phyloP scores from a whole-genome alignment of 2,888 invertebrate species.

The Slavum lentiscoides region DNA sequence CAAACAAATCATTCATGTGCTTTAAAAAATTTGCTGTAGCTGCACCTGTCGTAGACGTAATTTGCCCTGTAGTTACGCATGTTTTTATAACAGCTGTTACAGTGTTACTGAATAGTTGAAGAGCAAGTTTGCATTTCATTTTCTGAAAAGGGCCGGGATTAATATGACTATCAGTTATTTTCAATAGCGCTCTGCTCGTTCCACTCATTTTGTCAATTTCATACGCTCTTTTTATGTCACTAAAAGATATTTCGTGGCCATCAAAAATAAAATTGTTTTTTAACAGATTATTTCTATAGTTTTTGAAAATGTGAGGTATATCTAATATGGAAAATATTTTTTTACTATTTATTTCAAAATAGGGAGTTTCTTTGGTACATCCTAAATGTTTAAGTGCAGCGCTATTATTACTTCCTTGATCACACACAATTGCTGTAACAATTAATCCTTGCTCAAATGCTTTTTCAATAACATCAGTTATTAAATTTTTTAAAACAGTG shows the following conservation, averaged over 20 bases:
- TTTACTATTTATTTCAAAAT: constrained; percentile 40
- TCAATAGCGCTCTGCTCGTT: constrained; percentile 54
- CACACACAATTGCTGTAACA: constrained; percentile 56
- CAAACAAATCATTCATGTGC: too few relatives aligned
- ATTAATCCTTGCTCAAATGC: constrained; percentile 53
- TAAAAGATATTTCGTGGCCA: constrained; percentile 35
- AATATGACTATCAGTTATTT: constrained; percentile 55
- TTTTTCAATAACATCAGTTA: constrained; percentile 35
- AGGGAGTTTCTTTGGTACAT: constrained; percentile 55
- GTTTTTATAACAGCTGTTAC: too few relatives aligned
- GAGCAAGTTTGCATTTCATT: too few relatives aligned
- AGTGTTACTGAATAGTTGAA: too few relatives aligned
- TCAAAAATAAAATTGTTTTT: background rate
- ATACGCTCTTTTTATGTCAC: constrained; percentile 54
- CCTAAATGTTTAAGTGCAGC: constrained; percentile 55
- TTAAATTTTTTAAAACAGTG: constrained; percentile 45
- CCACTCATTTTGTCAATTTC: constrained; percentile 52
- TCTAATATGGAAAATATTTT: constrained; percentile 55
- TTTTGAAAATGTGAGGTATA: background rate
- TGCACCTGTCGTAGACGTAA: too few relatives aligned
- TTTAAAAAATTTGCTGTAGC: too few relatives aligned
- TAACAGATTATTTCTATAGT: too few relatives aligned
- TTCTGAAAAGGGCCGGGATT: constrained; percentile 45
- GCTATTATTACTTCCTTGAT: constrained; percentile 55
- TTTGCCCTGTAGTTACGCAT: too few relatives aligned